Conservation (phyloP, 2,888 invertebrate genomes). For the Morpho achilles region DNA sequence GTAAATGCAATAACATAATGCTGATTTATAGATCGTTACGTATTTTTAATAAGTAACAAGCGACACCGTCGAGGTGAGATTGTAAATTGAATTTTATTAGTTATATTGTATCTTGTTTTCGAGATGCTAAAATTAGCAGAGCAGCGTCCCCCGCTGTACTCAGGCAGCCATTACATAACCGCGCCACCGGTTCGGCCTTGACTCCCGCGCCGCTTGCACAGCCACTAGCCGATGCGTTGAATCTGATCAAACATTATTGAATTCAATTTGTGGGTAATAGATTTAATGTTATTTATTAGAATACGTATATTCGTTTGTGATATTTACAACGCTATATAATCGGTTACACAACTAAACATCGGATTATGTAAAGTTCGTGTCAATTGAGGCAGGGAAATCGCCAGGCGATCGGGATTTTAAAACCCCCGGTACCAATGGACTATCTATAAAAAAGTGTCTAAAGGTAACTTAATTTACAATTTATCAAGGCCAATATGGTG, state of each 20-base stretch:
- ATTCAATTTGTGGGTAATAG: slow-evolving; percentile 9
- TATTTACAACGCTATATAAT: no score
- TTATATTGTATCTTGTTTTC: slow-evolving; percentile 57
- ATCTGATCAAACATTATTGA: slow-evolving; percentile 9
- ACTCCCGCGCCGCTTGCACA: slow-evolving; percentile 66
- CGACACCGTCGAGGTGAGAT: slow-evolving; percentile 29
- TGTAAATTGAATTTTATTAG: slow-evolving; percentile 40
- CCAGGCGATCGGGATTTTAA: no score
- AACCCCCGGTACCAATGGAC: no score
- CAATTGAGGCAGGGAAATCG: no score
- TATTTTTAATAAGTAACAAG: slow-evolving; percentile 5
- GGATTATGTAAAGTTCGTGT: no score
- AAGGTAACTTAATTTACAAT: no score
- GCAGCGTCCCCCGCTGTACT: slow-evolving; percentile 50
- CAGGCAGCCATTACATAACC: slow-evolving; percentile 60
- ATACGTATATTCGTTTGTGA: no score
- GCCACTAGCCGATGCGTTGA: slow-evolving; percentile 19
- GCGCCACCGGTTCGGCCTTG: slow-evolving; percentile 68
- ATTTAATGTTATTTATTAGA: not conserved
- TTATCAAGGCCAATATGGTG: no score
- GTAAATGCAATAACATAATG: not conserved
- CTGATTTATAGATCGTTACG: not conserved
- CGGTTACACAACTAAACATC: no score
- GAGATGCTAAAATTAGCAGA: slow-evolving; percentile 72
- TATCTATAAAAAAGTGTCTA: no score